These are phyloP conservation scores for Mobula hypostoma DNA, from an alignment of 2,113 vertebrate genomes.

Conservation along the genomic window DNA sequence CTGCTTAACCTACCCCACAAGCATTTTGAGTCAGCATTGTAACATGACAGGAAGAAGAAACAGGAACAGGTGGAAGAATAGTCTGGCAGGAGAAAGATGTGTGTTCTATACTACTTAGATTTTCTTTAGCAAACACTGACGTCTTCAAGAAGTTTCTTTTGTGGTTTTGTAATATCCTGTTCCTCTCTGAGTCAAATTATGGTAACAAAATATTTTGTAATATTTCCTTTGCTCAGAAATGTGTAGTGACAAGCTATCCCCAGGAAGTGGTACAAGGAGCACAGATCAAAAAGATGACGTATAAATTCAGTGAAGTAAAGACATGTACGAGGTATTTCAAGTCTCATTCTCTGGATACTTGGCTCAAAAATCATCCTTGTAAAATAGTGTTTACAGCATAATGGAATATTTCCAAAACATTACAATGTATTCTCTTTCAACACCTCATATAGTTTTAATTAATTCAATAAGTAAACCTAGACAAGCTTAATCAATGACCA, in stretches of 20 bases:
- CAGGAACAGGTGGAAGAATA: not conserved
- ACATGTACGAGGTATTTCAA: not conserved
- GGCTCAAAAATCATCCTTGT: too few species aligned
- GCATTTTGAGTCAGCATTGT: not conserved
- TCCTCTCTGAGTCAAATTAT: not conserved
- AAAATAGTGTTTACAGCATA: too few species aligned
- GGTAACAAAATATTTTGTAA: conserved; percentile 9
- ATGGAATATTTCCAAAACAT: too few species aligned
- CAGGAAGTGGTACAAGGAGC: not conserved
- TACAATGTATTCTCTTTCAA: too few species aligned
- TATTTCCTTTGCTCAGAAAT: not conserved
- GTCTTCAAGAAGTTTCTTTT: not conserved
- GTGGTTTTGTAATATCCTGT: not conserved
- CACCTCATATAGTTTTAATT: too few species aligned
- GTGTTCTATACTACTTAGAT: not conserved
- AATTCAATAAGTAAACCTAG: too few species aligned
- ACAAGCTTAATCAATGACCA: too few species aligned
- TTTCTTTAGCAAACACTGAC: not conserved
- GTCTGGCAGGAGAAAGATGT: not conserved
- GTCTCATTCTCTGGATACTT: too few species aligned
- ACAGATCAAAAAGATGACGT: not conserved
- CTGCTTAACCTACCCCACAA: not conserved
- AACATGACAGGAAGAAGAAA: not conserved
- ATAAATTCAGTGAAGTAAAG: not conserved
- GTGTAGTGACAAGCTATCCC: not conserved